Evolutionary conservation across 1,140 invertebrate species (phyloP).

Genomic region (Battus philenor): DNA sequence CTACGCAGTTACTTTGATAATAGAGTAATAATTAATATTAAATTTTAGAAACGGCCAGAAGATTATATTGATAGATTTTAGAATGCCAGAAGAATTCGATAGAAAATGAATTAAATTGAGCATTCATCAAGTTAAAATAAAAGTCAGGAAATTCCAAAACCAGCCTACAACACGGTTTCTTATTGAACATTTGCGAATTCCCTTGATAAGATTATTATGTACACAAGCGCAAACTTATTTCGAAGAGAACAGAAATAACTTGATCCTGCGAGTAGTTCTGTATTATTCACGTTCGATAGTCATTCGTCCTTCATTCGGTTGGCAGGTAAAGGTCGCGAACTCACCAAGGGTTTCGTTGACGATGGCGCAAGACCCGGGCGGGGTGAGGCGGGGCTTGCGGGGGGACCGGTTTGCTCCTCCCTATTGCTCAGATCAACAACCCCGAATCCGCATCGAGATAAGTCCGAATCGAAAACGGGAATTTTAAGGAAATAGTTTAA

Average conservation of each 20-base stretch:
- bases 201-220: too few species aligned
- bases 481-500: slow-evolving; percentile 40
- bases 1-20: too few species aligned
- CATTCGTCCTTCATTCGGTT: slow-evolving; percentile 49
- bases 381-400: slow-evolving; percentile 20
- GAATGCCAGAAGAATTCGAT: too few species aligned
- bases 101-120: too few species aligned
- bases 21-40: too few species aligned
- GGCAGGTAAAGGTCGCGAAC: slow-evolving; percentile 59
- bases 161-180: too few species aligned
- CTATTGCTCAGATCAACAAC: slow-evolving; percentile 55
- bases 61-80: too few species aligned
- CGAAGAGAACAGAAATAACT: slow-evolving; percentile 1
- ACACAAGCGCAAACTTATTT: too few species aligned
- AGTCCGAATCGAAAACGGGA: slow-evolving; percentile 35
- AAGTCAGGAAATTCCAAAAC: too few species aligned
- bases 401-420: slow-evolving; percentile 26
- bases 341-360: slow-evolving; percentile 49
- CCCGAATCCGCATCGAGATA: slow-evolving; percentile 63
- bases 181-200: too few species aligned
- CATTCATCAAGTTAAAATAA: too few species aligned
- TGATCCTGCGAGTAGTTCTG: not conserved
- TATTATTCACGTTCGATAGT: slow-evolving; percentile 35
- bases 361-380: slow-evolving; percentile 45
- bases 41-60: too few species aligned